Conservation (phyloP, 2,113 vertebrate genomes). For the Bettongia penicillata region DNA sequence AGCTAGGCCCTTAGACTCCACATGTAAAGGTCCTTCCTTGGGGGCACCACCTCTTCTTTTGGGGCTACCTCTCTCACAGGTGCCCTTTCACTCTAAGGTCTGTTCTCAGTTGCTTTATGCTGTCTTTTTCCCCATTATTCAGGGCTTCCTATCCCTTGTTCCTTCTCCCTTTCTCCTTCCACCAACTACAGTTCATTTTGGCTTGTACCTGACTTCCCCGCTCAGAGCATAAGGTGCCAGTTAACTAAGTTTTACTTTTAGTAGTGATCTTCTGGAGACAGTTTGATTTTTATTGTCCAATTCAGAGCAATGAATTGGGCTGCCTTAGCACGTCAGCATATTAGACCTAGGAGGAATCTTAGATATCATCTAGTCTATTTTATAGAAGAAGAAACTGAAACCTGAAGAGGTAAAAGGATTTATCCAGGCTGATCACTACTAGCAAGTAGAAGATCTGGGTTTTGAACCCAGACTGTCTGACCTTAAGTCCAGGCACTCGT, state of each 20-base stretch:
- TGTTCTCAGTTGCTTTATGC: not conserved
- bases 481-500: not conserved
- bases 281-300: not conserved
- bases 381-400: not conserved
- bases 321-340: not conserved
- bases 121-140: not conserved
- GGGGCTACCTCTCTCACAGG: not conserved
- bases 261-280: not conserved
- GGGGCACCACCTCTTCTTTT: not conserved
- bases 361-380: not conserved
- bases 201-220: not conserved
- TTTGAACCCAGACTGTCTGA: not conserved
- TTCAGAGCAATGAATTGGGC: not conserved
- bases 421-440: not conserved
- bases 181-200: not conserved
- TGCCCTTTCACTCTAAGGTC: not conserved
- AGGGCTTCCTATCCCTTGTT: not conserved
- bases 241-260: not conserved
- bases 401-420: not conserved
- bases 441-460: not conserved
- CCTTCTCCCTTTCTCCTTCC: not conserved
- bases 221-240: not conserved
- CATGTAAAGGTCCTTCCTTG: not conserved
- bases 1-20: too few relatives aligned
- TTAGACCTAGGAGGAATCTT: not conserved